Evolutionary conservation across 2,797 vertebrate species (phyloP), one percentile per base, ranked within the genome.

Genomic region (Pogoniulus pusillus): DNA sequence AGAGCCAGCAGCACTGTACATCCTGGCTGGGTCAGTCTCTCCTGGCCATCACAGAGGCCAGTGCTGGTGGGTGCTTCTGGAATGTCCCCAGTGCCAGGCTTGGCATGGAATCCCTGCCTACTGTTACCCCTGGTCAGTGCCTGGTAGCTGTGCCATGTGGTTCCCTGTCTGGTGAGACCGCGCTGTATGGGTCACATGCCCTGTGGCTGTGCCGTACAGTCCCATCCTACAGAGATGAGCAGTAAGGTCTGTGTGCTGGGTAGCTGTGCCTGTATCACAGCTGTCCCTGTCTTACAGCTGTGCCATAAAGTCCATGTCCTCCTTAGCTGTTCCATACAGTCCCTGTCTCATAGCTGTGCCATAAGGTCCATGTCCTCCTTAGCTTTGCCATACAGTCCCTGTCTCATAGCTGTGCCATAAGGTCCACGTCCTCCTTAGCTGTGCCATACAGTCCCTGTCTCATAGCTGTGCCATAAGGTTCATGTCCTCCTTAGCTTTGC

Each of bases 91-190:
- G 30, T 84, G 63, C 27, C 81, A 41, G 55, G 32, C 30, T 71
- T 2, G 0, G 26, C 0, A 0, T 24, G 39, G 6, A 0, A 22
- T 75, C 26, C 45, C 43, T 55, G 53, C 58, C 45, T 8, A 9
- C 79, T 51, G 45, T 49, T 27, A 49, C 34, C 80, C 14, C 34
- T 12, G 19, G 26, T 27, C 32, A 10, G 65, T 41, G 16, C n/a
- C 60, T 2, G 0, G 14, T 7, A 14, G 27, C 68, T 30, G 69
- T 53, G 51, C 51, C 22, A 49, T 12, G 47, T 12, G 7, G 47
- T 49, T 39, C 47, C 47, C 47, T 49, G 47, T 24, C 47, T 49
- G 47, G 23, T 49, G 47, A 49, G 47, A 23, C 66, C 41, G 35
- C 69, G 66, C 63, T 34, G 13, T 47, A 9, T 23, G 47, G 6